Percentiles rank a stretch among this genome's conserved stretches.
Evolutionary conservation across 2,113 vertebrate genomes (phyloP).

Genomic region (Carlito syrichta): DNA sequence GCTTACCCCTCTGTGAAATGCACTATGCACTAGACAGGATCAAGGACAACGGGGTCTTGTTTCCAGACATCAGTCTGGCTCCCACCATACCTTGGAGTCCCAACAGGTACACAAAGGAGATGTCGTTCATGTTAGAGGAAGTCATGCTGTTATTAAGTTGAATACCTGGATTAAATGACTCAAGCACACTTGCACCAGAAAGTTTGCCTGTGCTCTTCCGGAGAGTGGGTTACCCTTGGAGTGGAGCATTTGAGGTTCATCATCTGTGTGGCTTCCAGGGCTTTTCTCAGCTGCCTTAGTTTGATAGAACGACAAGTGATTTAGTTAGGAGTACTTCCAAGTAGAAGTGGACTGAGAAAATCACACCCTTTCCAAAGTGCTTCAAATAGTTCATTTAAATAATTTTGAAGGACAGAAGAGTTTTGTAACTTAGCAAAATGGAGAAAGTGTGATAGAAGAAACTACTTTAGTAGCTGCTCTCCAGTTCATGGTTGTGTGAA

Average conservation of each 20-base stretch:
- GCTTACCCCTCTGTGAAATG: constrained; percentile 99
- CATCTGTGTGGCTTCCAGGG: not conserved
- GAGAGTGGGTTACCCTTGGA: not conserved
- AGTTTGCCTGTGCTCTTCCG: not conserved
- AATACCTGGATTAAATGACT: constrained; percentile 23
- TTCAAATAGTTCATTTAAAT: constrained; percentile 37
- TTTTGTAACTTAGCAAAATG: constrained; percentile 1
- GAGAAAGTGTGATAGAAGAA: not conserved
- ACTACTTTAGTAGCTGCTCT: not conserved
- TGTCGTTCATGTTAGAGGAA: not conserved
- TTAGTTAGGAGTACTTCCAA: constrained; percentile 35
- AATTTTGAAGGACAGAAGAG: constrained; percentile 3
- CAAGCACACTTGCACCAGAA: not conserved
- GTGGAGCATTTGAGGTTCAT: constrained; percentile 43
- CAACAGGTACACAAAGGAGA: constrained; percentile 88
- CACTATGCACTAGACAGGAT: constrained; percentile 98
- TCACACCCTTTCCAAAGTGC: constrained; percentile 13
- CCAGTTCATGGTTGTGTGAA: not conserved
- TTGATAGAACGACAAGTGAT: not conserved
- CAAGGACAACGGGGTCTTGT: constrained; percentile 95
- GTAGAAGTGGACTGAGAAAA: constrained; percentile 28
- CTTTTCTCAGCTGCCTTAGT: not conserved
- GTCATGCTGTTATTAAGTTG: constrained; percentile 29
- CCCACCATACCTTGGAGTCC: constrained; percentile 99
- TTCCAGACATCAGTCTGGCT: constrained; percentile 92